Evolutionary conservation across 2,797 vertebrate species (phyloP).

Genomic region (Parotocinclus haroldoi): DNA sequence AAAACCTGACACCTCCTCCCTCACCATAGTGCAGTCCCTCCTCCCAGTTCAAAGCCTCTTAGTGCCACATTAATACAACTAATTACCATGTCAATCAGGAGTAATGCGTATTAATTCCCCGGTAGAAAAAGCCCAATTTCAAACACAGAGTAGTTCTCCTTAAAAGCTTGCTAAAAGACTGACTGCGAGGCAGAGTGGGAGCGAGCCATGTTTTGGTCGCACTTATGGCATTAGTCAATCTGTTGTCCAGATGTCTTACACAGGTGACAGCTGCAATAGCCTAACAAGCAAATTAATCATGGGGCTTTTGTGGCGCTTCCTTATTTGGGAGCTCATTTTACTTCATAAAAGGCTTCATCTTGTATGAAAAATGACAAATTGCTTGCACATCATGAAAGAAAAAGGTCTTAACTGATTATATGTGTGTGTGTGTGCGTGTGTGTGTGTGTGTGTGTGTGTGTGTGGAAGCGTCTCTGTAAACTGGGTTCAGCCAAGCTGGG

Average conservation of each 20-base stretch:
- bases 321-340: conserved; percentile 79
- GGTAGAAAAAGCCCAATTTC: conserved; percentile 71
- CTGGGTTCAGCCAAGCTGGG: conserved; percentile 60
- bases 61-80: conserved; percentile 77
- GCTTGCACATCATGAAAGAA: conserved; percentile 69
- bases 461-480: conserved; percentile 1
- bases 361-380: conserved; percentile 81
- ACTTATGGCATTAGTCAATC: conserved; percentile 80
- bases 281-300: conserved; percentile 86
- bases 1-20: conserved; percentile 48
- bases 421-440: conserved; percentile 48
- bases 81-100: conserved; percentile 80
- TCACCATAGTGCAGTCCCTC: conserved; percentile 37
- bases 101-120: conserved; percentile 81
- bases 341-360: conserved; percentile 83
- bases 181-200: conserved; percentile 53
- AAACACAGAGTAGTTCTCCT: conserved; percentile 66
- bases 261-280: conserved; percentile 83
- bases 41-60: conserved; percentile 71
- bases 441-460: conserved; percentile 43
- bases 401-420: conserved; percentile 63
- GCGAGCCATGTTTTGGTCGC: conserved; percentile 57
- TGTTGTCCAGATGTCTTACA: conserved; percentile 84
- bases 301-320: conserved; percentile 78
- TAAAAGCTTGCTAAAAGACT: conserved; percentile 73